These are phyloP conservation scores for Andrena fulva DNA, from an alignment of 2,888 invertebrate genomes.

Conservation along the genomic window DNA sequence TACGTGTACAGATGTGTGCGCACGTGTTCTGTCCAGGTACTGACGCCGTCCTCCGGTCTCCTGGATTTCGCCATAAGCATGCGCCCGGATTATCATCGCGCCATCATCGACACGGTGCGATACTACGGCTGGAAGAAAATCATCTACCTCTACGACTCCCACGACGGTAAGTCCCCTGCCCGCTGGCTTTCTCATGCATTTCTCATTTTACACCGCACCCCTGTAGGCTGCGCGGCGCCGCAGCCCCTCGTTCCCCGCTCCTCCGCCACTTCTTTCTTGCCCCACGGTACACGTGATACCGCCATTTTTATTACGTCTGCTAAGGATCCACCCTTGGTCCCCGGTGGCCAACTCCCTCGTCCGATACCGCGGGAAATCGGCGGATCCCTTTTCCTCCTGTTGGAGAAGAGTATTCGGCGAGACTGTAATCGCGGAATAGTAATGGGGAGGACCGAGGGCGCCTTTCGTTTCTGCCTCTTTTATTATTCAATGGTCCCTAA, in stretches of 20 bases:
- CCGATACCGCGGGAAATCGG: slow-evolving; percentile 66
- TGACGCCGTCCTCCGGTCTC: slow-evolving; percentile 94
- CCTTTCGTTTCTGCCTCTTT: not conserved
- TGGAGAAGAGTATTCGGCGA: not conserved
- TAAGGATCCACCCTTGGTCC: slow-evolving; percentile 62
- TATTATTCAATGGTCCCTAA: not conserved
- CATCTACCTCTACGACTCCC: slow-evolving; percentile 96
- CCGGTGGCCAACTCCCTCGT: slow-evolving; percentile 71
- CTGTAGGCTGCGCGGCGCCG: slow-evolving; percentile 42
- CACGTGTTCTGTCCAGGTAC: slow-evolving; percentile 86
- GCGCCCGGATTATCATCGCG: slow-evolving; percentile 97
- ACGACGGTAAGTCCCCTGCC: slow-evolving; percentile 90
- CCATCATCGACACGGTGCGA: slow-evolving; percentile 96
- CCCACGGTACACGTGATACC: slow-evolving; percentile 13
- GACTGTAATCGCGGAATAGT: slow-evolving; percentile 29
- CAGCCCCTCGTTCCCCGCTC: slow-evolving; percentile 33
- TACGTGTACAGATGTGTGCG: not conserved
- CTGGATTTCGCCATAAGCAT: slow-evolving; percentile 96
- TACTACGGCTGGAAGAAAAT: slow-evolving; percentile 96
- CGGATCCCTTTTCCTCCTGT: not conserved
- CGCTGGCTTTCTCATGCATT: slow-evolving; percentile 75
- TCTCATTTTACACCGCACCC: slow-evolving; percentile 76
- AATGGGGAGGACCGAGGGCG: not conserved
- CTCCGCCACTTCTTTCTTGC: slow-evolving; percentile 69
- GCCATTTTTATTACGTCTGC: slow-evolving; percentile 63